Percentiles rank a stretch among this genome's conserved stretches.
These are phyloP conservation scores for Zele albiditarsus DNA, from an alignment of 2,888 invertebrate genomes.

Conservation along the genomic window DNA sequence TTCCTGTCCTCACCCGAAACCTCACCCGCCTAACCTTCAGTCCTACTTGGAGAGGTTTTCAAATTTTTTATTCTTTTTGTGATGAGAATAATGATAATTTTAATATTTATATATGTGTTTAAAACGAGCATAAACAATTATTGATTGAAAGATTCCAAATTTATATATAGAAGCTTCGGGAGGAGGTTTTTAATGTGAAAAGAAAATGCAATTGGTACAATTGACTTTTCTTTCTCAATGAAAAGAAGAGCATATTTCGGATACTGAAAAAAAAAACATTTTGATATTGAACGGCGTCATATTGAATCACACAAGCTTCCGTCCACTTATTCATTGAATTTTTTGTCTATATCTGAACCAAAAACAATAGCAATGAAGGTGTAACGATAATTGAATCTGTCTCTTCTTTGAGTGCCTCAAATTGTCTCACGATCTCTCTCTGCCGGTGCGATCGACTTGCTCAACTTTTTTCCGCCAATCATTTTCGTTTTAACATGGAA, in stretches of 20 bases:
- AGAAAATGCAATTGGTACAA: constrained; percentile 58
- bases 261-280: background rate
- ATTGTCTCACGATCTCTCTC: constrained; percentile 44
- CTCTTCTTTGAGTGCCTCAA: constrained; percentile 21
- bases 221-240: constrained; percentile 30
- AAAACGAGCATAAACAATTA: constrained; percentile 47
- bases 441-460: constrained; percentile 41
- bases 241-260: background rate
- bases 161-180: background rate
- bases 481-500: constrained; percentile 5
- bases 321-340: background rate
- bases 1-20: constrained; percentile 56
- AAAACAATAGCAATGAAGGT: background rate
- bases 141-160: background rate
- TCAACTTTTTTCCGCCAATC: constrained; percentile 14
- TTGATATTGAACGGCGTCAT: background rate
- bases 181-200: constrained; percentile 58
- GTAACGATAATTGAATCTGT: constrained; percentile 18
- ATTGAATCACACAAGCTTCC: background rate
- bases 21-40: constrained; percentile 56
- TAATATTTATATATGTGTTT: constrained; percentile 35
- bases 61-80: constrained; percentile 44
- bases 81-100: background rate
- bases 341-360: background rate
- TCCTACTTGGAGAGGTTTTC: constrained; percentile 66